Evolutionary conservation across 2,888 invertebrate genomes (phyloP).

Genomic region (Patella caerulea): DNA sequence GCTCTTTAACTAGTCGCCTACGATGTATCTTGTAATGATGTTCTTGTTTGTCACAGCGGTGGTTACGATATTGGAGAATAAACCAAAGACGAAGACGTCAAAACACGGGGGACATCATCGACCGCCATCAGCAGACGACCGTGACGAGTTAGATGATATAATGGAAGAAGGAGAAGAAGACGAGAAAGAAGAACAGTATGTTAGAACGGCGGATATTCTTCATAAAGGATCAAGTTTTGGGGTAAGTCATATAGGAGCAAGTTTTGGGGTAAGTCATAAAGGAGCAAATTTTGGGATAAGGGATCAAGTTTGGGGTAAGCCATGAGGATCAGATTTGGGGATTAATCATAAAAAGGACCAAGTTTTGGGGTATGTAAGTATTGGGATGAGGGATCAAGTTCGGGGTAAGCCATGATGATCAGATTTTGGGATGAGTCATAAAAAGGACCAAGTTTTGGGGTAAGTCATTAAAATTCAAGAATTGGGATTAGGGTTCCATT

Average conservation of each 20-base stretch:
- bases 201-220: conserved; percentile 50
- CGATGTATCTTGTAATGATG: too few relatives aligned
- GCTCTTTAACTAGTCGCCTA: too few relatives aligned
- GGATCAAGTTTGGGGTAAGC: background rate
- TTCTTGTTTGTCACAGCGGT: conserved; percentile 41
- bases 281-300: background rate
- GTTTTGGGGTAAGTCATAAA: conserved; percentile 56
- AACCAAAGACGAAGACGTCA: background rate
- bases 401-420: too few relatives aligned
- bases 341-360: conserved; percentile 11
- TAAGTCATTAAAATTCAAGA: conserved; percentile 43
- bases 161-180: conserved; percentile 19
- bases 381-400: background rate
- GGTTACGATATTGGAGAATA: conserved; percentile 47
- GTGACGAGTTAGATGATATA: background rate
- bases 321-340: background rate
- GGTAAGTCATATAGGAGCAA: conserved; percentile 44
- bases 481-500: too few relatives aligned
- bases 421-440: conserved; percentile 26
- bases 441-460: conserved; percentile 61
- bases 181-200: conserved; percentile 43
- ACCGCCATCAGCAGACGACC: background rate
- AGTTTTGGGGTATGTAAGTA: too few relatives aligned
- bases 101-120: too few relatives aligned
- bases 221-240: conserved; percentile 63